Evolutionary conservation across 2,888 invertebrate species (phyloP).

Genomic region (Scaptomyza polygonia): DNA sequence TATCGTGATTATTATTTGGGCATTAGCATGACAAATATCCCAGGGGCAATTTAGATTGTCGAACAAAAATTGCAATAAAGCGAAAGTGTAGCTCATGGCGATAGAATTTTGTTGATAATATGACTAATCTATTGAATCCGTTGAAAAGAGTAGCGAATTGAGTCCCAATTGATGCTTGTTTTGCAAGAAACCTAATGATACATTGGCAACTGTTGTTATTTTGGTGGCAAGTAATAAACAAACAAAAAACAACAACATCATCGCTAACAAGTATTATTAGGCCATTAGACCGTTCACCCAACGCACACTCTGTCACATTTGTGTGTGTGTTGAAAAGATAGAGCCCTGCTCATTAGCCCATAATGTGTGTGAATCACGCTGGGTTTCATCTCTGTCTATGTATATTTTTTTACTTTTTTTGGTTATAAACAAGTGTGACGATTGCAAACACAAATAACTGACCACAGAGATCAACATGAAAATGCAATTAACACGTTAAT

Average conservation of each 20-base stretch:
- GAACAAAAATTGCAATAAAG: slow-evolving; percentile 16
- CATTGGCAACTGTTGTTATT: slow-evolving; percentile 66
- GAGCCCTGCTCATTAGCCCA: slow-evolving; percentile 58
- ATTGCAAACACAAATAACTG: slow-evolving; percentile 49
- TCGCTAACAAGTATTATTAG: slow-evolving; percentile 33
- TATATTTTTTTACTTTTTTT: slow-evolving; percentile 4
- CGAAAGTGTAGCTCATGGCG: slow-evolving; percentile 22
- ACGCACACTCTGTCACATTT: not conserved
- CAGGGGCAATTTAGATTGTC: slow-evolving; percentile 28
- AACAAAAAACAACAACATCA: slow-evolving; percentile 3
- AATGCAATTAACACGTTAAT: slow-evolving; percentile 78
- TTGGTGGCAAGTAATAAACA: not conserved
- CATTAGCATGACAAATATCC: slow-evolving; percentile 29
- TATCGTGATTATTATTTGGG: slow-evolving; percentile 6
- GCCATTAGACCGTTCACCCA: slow-evolving; percentile 45
- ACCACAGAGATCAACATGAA: slow-evolving; percentile 68
- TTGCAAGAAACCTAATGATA: slow-evolving; percentile 55
- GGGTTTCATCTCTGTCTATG: slow-evolving; percentile 24
- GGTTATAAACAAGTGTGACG: slow-evolving; percentile 20
- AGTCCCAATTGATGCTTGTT: slow-evolving; percentile 12
- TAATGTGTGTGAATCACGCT: slow-evolving; percentile 28
- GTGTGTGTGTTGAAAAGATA: slow-evolving; percentile 21
- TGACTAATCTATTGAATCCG: slow-evolving; percentile 13
- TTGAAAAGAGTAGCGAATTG: not conserved
- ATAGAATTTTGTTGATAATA: slow-evolving; percentile 13